Conservation (phyloP, 1,140 invertebrate genomes). For the Polypedilum pembai region DNA sequence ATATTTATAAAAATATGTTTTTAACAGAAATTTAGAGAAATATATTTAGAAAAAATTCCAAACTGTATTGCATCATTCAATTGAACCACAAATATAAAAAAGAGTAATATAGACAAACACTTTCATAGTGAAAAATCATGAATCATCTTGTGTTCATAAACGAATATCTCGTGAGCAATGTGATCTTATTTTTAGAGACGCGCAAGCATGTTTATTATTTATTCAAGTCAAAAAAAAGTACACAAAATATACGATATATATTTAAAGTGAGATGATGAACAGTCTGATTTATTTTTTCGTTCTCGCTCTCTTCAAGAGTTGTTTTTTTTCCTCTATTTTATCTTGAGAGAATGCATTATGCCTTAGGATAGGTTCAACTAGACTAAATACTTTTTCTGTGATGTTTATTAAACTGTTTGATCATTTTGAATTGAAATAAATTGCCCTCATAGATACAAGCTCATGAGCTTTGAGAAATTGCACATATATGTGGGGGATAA, state of each 20-base stretch:
- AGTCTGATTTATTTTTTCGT: no score
- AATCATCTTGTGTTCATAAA: slow-evolving; percentile 2
- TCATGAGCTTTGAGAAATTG: slow-evolving; percentile 1
- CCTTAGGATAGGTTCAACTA: slow-evolving; percentile 16
- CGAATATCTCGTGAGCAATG: neutral
- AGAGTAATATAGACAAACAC: no score
- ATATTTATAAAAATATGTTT: no score
- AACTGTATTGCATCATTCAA: no score
- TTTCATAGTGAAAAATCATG: neutral
- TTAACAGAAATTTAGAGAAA: no score
- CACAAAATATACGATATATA: neutral
- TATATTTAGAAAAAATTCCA: no score
- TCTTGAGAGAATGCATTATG: slow-evolving; percentile 4
- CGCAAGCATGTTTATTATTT: slow-evolving; percentile 18
- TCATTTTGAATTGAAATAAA: slow-evolving; percentile 14
- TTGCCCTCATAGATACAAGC: neutral
- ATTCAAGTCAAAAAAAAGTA: slow-evolving; percentile 7
- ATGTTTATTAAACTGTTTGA: slow-evolving; percentile 8
- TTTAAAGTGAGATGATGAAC: neutral
- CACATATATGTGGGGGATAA: neutral
- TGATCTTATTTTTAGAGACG: slow-evolving; percentile 18
- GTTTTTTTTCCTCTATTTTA: neutral
- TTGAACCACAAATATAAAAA: no score
- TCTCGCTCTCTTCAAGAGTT: neutral
- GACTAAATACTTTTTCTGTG: slow-evolving; percentile 4